Percentiles rank a stretch among this genome's conserved stretches.
phyloP scores from a whole-genome alignment of 2,113 vertebrate genomes.

The Rhombomys opimus region DNA sequence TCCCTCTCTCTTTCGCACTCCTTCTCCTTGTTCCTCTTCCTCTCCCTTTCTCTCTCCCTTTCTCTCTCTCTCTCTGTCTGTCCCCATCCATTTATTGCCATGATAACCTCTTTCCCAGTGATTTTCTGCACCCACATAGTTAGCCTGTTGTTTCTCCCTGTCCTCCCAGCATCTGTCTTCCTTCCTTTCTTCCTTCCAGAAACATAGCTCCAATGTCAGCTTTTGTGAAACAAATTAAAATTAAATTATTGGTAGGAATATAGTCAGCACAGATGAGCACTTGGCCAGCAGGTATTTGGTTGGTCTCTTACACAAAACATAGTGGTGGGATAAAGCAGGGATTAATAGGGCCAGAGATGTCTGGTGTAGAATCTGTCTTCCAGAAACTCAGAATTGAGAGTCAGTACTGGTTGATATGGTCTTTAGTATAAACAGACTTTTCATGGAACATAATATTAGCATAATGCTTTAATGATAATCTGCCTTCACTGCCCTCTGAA shows the following conservation, averaged over 20 bases:
- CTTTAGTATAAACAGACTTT: background rate
- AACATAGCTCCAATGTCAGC: background rate
- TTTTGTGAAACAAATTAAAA: background rate
- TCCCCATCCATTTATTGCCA: background rate
- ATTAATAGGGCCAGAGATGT: background rate
- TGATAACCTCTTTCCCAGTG: background rate
- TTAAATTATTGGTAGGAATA: background rate
- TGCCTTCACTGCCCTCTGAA: background rate
- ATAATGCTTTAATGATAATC: background rate
- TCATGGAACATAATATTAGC: background rate
- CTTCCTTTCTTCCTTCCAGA: background rate
- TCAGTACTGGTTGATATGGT: background rate
- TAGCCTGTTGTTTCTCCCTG: background rate
- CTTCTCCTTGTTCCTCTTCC: background rate
- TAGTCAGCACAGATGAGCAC: background rate
- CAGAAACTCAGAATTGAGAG: background rate
- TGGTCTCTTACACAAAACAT: background rate
- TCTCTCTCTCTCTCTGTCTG: background rate
- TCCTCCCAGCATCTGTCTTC: background rate
- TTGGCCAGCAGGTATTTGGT: background rate
- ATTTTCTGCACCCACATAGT: background rate
- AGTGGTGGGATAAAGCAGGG: background rate
- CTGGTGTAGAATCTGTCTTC: background rate
- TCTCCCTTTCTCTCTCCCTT: background rate
- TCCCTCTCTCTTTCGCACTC: background rate